Conservation (phyloP, 2,113 vertebrate species). For the Chitala chitala region DNA sequence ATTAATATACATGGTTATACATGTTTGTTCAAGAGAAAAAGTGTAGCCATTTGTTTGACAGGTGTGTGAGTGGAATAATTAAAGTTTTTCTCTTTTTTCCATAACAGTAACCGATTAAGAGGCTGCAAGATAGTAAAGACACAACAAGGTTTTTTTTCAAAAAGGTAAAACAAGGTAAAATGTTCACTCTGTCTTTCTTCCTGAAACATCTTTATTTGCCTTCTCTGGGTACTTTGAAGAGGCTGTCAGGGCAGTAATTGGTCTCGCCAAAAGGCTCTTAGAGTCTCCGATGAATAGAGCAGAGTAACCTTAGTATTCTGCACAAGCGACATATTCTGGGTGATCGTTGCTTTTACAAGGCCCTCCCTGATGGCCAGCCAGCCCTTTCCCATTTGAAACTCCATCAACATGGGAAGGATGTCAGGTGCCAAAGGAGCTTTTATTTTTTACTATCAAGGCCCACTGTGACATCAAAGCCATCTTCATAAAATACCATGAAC, state of each 20-base stretch:
- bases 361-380: background rate
- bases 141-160: background rate
- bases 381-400: background rate
- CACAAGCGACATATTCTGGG: background rate
- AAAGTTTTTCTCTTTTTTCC: background rate
- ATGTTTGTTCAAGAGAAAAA: slow-evolving; percentile 10
- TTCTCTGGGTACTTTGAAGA: background rate
- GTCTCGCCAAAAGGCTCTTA: slow-evolving; percentile 4
- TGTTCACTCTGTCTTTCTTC: background rate
- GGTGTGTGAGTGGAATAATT: background rate
- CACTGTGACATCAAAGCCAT: background rate
- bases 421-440: background rate
- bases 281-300: slow-evolving; percentile 5
- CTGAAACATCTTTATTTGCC: background rate
- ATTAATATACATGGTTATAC: no score
- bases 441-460: background rate
- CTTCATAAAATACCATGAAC: background rate
- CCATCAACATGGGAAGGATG: background rate
- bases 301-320: background rate
- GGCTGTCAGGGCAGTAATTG: background rate
- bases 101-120: background rate
- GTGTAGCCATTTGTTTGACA: background rate
- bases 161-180: background rate
- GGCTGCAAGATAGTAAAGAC: background rate
- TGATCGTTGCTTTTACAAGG: background rate